Conservation (phyloP, 2,797 vertebrate species). For the Chaetophractus vellerosus region DNA sequence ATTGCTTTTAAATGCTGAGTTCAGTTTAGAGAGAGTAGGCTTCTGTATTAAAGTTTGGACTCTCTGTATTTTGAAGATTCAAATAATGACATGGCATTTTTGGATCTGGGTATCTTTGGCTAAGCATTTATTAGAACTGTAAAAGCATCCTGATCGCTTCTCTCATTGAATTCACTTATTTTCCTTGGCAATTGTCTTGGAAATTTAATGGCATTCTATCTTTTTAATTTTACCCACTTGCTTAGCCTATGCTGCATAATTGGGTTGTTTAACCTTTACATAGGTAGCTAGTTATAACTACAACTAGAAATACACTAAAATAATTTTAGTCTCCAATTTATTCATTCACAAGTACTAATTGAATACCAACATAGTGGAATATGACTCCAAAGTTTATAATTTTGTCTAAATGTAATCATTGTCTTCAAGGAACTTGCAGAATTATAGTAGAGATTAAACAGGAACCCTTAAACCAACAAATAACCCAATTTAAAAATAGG, state of each 20-base stretch:
- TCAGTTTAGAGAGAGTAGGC: no score
- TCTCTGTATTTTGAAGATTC: constrained; percentile 3
- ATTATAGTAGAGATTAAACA: neutral
- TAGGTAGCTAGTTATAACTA: neutral
- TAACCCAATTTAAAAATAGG: neutral
- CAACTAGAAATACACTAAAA: constrained; percentile 31
- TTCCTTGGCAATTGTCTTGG: neutral
- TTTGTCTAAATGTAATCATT: neutral
- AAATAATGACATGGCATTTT: constrained; percentile 3
- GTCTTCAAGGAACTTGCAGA: neutral
- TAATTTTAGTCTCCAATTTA: neutral
- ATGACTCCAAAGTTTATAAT: constrained; percentile 12
- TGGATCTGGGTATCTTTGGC: neutral
- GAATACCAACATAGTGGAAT: constrained; percentile 2
- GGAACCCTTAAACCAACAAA: neutral
- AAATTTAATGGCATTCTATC: neutral
- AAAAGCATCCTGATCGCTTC: constrained; percentile 4
- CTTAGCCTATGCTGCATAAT: neutral
- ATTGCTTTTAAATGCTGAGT: no score
- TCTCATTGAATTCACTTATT: neutral
- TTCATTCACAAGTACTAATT: constrained; percentile 24
- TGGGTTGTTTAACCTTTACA: constrained; percentile 30
- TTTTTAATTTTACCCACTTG: constrained; percentile 40
- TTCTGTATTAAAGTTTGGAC: neutral
- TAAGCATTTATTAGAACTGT: constrained; percentile 9